Evolutionary conservation across 2,888 invertebrate genomes (phyloP), one percentile per base, ranked within the genome.

Genomic region (Dicyrtomina minuta): DNA sequence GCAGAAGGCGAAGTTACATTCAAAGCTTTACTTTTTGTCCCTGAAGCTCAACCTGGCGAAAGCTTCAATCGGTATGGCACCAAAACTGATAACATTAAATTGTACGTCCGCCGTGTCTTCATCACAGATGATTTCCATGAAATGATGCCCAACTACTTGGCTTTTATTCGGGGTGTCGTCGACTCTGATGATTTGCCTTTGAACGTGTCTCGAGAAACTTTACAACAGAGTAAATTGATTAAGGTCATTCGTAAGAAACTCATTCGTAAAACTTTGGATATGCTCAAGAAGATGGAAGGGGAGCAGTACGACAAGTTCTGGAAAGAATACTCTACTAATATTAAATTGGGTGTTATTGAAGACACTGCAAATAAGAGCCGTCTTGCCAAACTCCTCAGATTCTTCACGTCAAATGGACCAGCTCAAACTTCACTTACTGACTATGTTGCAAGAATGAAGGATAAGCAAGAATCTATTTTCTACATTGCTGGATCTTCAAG

Each of bases 1-100:
- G 99, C 99, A 26, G 99, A 99, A 84, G 99, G 99, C 74, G 99
- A 99, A 85, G 97, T 99, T 8, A 95, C 96, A 8, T 99, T 99
- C 86, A 97, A 96, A 82, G 92, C 97, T 70, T 87, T 99, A 75
- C 85, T 99, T 72, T 99, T 91, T 84, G 90, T 99, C 74, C 98
- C 98, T 55, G 89, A 89, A 82, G 87, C 88, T 43, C 92, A 96
- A 81, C 96, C 97, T 1, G 86, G 89, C 12, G 98, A 99, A 82
- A 90, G 90, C 79, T 98, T 99, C 87, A 95, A 95, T 84, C 89
- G 89, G 81, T 98, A 98, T 82, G 98, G 97, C 79, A 92, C 94
- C 76, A 92, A 92, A 81, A 89, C 90, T 4, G 96, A 97, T 82
- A 90, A 93, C 83, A 96, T 97, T 80, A 97, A 97, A 86, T 86